phyloP scores from a whole-genome alignment of 2,113 vertebrate species.

The Cyprinus carpio region DNA sequence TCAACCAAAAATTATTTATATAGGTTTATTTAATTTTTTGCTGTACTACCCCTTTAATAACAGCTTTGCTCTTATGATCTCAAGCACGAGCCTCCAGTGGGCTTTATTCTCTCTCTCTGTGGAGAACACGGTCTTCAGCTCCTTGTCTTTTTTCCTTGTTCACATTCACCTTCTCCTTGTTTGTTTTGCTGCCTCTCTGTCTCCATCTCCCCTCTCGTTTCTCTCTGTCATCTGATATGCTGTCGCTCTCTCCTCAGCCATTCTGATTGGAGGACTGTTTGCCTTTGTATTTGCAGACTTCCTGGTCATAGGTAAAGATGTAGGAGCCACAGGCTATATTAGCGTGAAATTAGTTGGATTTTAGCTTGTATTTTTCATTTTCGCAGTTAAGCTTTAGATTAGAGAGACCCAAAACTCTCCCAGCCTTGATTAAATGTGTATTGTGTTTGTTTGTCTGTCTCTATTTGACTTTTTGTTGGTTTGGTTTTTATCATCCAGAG shows the following conservation, averaged over 20 bases:
- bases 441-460: conserved; percentile 8
- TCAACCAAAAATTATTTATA: background rate
- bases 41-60: background rate
- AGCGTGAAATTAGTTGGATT: conserved; percentile 45
- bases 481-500: background rate
- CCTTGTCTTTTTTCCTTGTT: conserved; percentile 5
- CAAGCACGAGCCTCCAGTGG: background rate
- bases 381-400: background rate
- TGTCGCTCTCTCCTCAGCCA: conserved; percentile 76
- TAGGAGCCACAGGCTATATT: conserved; percentile 68
- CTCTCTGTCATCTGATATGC: conserved; percentile 63
- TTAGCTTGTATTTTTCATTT: background rate
- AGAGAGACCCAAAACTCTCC: background rate
- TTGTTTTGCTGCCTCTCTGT: conserved; percentile 19
- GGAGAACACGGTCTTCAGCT: conserved; percentile 14
- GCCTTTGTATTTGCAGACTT: conserved; percentile 79
- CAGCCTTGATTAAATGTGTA: conserved; percentile 13
- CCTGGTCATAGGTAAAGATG: conserved; percentile 77
- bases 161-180: background rate
- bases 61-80: background rate
- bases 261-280: conserved; percentile 78
- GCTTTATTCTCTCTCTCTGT: background rate
- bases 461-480: background rate
- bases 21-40: background rate
- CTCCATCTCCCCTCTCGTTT: conserved; percentile 33